These are phyloP conservation scores for Leptobrachium leishanense DNA, from an alignment of 2,113 vertebrate genomes.

Conservation along the genomic window DNA sequence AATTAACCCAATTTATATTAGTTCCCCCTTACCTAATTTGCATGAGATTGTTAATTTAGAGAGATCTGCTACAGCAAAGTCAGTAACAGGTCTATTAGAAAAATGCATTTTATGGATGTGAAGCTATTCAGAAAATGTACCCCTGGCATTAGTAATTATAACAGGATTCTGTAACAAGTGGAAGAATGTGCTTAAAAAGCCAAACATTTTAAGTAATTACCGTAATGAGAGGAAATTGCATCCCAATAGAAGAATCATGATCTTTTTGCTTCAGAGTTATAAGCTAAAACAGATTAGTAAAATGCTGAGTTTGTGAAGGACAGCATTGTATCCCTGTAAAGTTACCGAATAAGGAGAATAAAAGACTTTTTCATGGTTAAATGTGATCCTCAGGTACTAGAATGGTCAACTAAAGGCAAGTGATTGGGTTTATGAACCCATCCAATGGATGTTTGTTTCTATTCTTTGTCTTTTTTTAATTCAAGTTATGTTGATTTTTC, in stretches of 20 bases:
- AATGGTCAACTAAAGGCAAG: too few relatives aligned
- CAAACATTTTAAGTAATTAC: constrained; percentile 47
- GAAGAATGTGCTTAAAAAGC: constrained; percentile 43
- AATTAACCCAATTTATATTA: constrained; percentile 80
- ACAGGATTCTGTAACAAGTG: constrained; percentile 38
- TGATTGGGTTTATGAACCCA: too few relatives aligned
- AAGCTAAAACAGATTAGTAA: constrained; percentile 6
- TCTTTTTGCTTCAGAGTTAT: neutral
- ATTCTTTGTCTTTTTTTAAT: too few relatives aligned
- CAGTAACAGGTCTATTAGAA: constrained; percentile 49
- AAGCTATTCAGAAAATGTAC: constrained; percentile 43
- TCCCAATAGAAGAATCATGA: constrained; percentile 36
- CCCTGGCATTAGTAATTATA: constrained; percentile 43
- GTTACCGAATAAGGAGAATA: neutral
- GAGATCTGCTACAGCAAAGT: constrained; percentile 59
- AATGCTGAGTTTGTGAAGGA: neutral
- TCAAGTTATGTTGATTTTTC: too few relatives aligned
- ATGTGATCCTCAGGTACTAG: too few relatives aligned
- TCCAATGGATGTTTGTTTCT: too few relatives aligned
- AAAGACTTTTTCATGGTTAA: neutral
- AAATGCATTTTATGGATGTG: constrained; percentile 42
- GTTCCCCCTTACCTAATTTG: constrained; percentile 71
- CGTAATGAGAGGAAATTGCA: constrained; percentile 39
- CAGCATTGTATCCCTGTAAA: neutral
- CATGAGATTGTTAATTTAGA: constrained; percentile 72